These are phyloP conservation scores for Varanus komodoensis DNA, from an alignment of 2,113 vertebrate genomes.

Conservation along the genomic window DNA sequence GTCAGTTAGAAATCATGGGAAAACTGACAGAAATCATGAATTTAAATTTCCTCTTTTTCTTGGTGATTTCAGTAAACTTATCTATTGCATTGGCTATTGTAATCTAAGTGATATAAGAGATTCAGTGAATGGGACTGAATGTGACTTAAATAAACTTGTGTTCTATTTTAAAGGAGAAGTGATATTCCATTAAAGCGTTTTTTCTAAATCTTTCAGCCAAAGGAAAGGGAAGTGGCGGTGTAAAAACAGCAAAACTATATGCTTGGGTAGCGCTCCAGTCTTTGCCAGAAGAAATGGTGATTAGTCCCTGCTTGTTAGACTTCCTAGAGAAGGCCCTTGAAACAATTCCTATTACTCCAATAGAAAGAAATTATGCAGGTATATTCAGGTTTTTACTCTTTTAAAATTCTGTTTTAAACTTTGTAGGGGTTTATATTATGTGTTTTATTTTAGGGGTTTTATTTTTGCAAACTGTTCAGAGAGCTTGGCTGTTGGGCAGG, in stretches of 20 bases:
- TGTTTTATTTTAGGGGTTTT: too few species aligned
- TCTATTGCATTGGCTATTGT: not conserved
- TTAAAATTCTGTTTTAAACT: too few species aligned
- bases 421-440: too few species aligned
- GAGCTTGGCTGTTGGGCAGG: too few species aligned
- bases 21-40: not conserved
- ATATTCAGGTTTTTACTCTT: not conserved
- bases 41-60: not conserved
- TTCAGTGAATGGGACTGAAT: not conserved
- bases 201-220: slow-evolving; percentile 84
- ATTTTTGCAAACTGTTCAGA: too few species aligned
- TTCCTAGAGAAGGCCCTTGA: slow-evolving; percentile 98
- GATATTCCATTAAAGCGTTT: slow-evolving; percentile 11
- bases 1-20: not conserved
- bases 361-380: slow-evolving; percentile 92
- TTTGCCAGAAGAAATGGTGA: slow-evolving; percentile 98
- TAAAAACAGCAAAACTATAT: slow-evolving; percentile 96
- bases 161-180: slow-evolving; percentile 22
- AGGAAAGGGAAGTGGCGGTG: slow-evolving; percentile 90
- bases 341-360: slow-evolving; percentile 97
- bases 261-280: slow-evolving; percentile 99
- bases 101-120: not conserved
- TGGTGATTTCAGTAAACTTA: not conserved
- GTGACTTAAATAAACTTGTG: slow-evolving; percentile 10
- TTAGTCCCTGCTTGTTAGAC: slow-evolving; percentile 95